phyloP scores from a whole-genome alignment of 2,113 vertebrate species.

The Rhadina sibilatrix region DNA sequence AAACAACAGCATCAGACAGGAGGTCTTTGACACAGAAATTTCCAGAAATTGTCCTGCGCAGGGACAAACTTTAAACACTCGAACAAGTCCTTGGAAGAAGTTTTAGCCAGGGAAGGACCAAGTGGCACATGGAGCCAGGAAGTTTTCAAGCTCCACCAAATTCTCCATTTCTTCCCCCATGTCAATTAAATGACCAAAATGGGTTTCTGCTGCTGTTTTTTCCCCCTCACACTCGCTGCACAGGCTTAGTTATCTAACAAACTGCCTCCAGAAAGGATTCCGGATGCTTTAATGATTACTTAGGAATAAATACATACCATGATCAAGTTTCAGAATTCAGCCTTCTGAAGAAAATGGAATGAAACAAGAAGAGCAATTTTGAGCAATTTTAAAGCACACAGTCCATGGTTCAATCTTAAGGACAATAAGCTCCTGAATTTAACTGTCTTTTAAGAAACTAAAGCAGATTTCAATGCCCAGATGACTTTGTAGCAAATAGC shows the following conservation, averaged over 20 bases:
- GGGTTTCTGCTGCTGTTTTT: background rate
- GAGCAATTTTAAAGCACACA: background rate
- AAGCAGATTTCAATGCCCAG: background rate
- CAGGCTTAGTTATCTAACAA: background rate
- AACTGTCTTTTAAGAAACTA: background rate
- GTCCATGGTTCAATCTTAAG: background rate
- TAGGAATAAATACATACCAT: background rate
- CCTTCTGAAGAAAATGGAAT: background rate
- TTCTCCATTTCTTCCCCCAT: background rate
- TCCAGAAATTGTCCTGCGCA: accelerated
- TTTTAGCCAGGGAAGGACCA: background rate
- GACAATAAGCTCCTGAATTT: background rate
- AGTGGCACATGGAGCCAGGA: accelerated
- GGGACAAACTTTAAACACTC: background rate
- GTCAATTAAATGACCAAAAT: background rate
- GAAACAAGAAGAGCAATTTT: background rate
- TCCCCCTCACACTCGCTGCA: accelerated
- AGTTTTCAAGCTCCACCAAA: background rate
- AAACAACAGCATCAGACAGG: background rate
- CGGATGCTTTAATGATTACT: background rate
- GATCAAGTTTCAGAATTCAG: background rate
- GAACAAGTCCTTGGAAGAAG: background rate
- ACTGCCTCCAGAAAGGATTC: background rate
- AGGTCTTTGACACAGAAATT: background rate
- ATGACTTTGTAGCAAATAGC: background rate